Evolutionary conservation across 1,140 invertebrate genomes (phyloP), one percentile per base, ranked within the genome.

Genomic region (Megalonaias nervosa): DNA sequence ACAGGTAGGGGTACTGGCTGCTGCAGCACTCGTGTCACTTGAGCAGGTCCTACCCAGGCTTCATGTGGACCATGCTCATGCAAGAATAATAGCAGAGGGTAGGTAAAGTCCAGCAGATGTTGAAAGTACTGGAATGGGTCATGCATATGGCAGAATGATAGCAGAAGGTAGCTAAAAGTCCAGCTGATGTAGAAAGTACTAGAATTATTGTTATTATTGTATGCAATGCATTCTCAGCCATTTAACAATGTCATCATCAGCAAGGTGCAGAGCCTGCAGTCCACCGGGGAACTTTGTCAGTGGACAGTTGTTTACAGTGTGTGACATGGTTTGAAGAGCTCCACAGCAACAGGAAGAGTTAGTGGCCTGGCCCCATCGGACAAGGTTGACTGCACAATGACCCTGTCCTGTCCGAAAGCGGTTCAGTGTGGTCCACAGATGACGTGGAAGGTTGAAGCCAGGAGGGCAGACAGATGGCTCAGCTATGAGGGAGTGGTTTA

Each of bases 1-100:
- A 74, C 97, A 99, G 91, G 93, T 92, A 23, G 98, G 98, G 12
- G 92, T 98, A 48, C 86, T 99, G 13, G 97, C 97, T 3, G 97
- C 96, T 0, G 95, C 97, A 23, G 97, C 96, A 4, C 82, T 97
- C 0, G 94, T 96, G 16, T 95, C 96, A 0, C 85, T 99, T 15
- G 94, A 97, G 19, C 93, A 95, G 73, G 94, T 94, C 73, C 92
- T 95, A 1, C 94, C 95, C 0, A 90, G 93, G 60, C 91, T 99
- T 26, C 83, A 82, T 6, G 89, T 93, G 0, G 97, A 98, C 91
- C 97, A 99, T 89, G 89, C 92, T 67, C 92, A 94, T 68, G 94
- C 95, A 0, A 89, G 90, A 57, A 87, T 88, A 67, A 92, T 98
- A 55, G 96, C 95, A 2, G 89, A 93, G 89, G 93, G 95, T 94